phyloP scores from a whole-genome alignment of 2,888 invertebrate species.

The Lasius fuliginosus region DNA sequence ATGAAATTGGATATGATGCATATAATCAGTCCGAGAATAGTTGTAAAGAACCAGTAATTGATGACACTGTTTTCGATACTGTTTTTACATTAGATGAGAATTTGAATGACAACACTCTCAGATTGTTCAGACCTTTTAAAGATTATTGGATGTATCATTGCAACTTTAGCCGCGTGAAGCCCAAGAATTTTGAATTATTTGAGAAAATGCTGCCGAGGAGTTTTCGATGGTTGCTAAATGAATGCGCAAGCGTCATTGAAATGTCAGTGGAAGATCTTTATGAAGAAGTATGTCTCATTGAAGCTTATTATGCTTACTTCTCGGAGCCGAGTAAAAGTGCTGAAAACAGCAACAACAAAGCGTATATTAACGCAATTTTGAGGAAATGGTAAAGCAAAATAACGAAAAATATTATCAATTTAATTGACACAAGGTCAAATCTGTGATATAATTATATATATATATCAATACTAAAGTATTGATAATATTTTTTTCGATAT shows the following conservation, averaged over 20 bases:
- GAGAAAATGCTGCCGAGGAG: conserved; percentile 81
- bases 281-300: conserved; percentile 82
- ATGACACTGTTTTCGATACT: neutral
- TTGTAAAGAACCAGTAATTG: neutral
- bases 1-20: neutral
- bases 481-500: neutral
- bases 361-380: conserved; percentile 49
- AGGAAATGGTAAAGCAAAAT: conserved; percentile 63
- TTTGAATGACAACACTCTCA: neutral
- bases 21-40: neutral
- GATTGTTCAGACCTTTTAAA: conserved; percentile 79
- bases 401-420: neutral
- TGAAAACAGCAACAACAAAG: conserved; percentile 24
- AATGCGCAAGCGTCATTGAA: conserved; percentile 82
- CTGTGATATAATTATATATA: neutral
- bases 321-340: conserved; percentile 38
- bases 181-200: conserved; percentile 78
- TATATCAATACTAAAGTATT: neutral
- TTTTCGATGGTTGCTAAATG: conserved; percentile 85
- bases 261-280: conserved; percentile 83
- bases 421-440: neutral
- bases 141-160: conserved; percentile 85
- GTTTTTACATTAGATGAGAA: neutral
- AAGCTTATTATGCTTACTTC: conserved; percentile 79
- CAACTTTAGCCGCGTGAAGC: conserved; percentile 77